Conservation (phyloP, 2,888 invertebrate species). For the Papilio elwesi region DNA sequence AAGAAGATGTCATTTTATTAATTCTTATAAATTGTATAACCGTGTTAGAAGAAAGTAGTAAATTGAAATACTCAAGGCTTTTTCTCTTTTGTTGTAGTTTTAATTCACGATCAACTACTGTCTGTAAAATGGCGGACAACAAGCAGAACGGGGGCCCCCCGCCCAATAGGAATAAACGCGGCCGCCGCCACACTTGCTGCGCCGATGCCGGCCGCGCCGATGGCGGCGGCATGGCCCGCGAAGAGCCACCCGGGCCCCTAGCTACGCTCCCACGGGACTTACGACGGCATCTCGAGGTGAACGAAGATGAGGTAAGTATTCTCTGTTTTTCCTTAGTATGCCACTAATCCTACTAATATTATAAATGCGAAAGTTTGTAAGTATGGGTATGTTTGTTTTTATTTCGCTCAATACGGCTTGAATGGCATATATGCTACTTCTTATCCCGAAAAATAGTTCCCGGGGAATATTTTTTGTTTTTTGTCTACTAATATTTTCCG, state of each 20-base stretch:
- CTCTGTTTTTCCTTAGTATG: too few relatives aligned
- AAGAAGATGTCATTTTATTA: too few relatives aligned
- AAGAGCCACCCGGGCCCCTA: slow-evolving; percentile 11
- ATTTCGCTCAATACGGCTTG: too few relatives aligned
- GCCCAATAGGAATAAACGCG: not conserved
- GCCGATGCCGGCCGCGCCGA: not conserved
- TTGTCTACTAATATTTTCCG: too few relatives aligned
- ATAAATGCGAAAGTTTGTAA: too few relatives aligned
- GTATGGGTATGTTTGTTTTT: too few relatives aligned
- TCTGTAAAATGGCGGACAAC: not conserved
- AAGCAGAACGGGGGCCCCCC: not conserved
- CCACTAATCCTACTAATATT: too few relatives aligned
- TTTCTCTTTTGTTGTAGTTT: slow-evolving; percentile 27
- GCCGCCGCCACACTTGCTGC: slow-evolving; percentile 17
- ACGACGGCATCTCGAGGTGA: not conserved
- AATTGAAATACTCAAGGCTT: not conserved
- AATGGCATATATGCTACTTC: too few relatives aligned
- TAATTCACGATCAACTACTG: not conserved
- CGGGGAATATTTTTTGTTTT: too few relatives aligned
- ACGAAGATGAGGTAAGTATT: slow-evolving; percentile 20
- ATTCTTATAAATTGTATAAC: too few relatives aligned
- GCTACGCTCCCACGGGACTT: slow-evolving; percentile 27
- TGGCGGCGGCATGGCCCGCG: not conserved
- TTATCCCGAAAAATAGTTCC: too few relatives aligned
- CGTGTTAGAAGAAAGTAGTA: not conserved